Percentiles rank a stretch among this genome's conserved stretches.
These are phyloP conservation scores for Siphlonurus alternatus DNA, from an alignment of 2,888 invertebrate species.

Conservation along the genomic window DNA sequence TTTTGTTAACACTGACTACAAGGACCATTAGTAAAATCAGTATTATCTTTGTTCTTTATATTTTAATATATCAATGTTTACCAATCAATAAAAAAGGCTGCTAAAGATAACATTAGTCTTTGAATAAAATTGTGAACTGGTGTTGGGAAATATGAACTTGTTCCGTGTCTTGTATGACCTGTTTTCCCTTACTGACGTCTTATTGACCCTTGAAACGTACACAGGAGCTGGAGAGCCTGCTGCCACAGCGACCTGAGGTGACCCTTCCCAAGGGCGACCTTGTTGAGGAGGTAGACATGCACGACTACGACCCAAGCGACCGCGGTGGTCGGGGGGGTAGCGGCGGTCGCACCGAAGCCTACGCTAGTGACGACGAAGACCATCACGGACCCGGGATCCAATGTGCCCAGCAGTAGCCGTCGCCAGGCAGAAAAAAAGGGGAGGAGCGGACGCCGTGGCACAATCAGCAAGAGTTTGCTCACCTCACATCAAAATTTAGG, in stretches of 20 bases:
- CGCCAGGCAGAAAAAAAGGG: no score
- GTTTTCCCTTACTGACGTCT: background rate
- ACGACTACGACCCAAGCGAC: constrained; percentile 50
- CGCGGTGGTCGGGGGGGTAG: constrained; percentile 26
- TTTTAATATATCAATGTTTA: no score
- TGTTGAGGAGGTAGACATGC: constrained; percentile 72
- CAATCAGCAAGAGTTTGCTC: no score
- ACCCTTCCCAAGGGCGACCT: constrained; percentile 59
- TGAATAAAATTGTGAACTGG: no score
- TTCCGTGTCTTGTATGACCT: background rate
- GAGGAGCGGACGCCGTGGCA: background rate
- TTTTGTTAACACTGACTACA: no score
- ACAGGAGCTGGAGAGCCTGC: constrained; percentile 49
- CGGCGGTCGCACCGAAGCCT: constrained; percentile 43
- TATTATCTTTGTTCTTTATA: no score
- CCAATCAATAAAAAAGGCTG: no score
- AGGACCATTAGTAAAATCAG: no score
- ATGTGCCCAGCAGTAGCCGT: constrained; percentile 57
- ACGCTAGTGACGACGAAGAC: constrained; percentile 52
- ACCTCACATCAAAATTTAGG: no score
- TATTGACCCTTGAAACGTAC: constrained; percentile 24
- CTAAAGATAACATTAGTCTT: no score
- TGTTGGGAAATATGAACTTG: background rate
- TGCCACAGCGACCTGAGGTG: constrained; percentile 55
- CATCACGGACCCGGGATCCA: constrained; percentile 46